Percentiles rank a stretch among this genome's conserved stretches.
Evolutionary conservation across 2,113 vertebrate genomes (phyloP).

Genomic region (Tor tambroides): DNA sequence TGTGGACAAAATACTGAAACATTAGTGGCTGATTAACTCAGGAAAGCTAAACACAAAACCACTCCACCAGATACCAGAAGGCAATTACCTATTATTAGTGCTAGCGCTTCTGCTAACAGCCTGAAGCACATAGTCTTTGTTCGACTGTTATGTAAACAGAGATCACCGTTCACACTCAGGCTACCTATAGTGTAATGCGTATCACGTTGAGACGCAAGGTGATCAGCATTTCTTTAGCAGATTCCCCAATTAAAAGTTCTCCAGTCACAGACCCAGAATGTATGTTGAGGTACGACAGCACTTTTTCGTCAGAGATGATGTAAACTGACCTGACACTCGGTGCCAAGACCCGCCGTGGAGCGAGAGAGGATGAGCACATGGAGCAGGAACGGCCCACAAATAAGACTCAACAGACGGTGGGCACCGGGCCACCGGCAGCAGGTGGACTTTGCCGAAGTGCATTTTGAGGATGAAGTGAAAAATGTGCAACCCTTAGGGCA

Average conservation of each 20-base stretch:
- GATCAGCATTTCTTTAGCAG: constrained; percentile 8
- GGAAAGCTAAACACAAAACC: neutral
- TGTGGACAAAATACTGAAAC: neutral
- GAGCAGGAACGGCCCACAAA: constrained; percentile 55
- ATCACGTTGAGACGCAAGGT: neutral
- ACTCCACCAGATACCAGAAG: constrained; percentile 18
- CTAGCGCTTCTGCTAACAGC: constrained; percentile 48
- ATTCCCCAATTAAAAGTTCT: neutral
- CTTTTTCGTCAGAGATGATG: constrained; percentile 26
- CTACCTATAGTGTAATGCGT: constrained; percentile 18
- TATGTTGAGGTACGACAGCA: neutral
- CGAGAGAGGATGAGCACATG: constrained; percentile 57
- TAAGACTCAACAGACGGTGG: constrained; percentile 62
- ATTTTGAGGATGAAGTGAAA: constrained; percentile 57
- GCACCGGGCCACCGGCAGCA: constrained; percentile 58
- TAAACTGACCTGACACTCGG: constrained; percentile 46
- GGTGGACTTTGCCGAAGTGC: constrained; percentile 56
- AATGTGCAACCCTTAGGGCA: constrained; percentile 53
- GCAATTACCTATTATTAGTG: constrained; percentile 52
- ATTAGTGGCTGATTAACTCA: neutral
- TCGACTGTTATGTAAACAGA: constrained; percentile 69
- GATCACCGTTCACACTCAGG: constrained; percentile 24
- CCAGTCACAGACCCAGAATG: constrained; percentile 8
- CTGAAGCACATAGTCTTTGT: constrained; percentile 60
- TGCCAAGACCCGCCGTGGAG: constrained; percentile 50